Evolutionary conservation across 2,888 invertebrate genomes (phyloP).

Genomic region (Epinotia demarniana): DNA sequence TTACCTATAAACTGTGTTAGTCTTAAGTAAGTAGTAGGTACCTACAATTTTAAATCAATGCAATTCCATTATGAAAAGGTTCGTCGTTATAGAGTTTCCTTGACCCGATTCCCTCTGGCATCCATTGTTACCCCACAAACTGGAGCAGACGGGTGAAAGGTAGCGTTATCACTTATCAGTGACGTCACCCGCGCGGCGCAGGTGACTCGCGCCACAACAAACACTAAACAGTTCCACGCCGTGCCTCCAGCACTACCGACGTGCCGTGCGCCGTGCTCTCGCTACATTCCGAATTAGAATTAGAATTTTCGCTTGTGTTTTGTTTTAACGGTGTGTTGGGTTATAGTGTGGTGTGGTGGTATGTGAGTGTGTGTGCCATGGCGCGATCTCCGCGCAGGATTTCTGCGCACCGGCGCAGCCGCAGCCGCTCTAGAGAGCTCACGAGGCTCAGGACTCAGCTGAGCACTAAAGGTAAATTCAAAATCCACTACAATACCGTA

Average conservation of each 20-base stretch:
- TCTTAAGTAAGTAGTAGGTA: too few species aligned
- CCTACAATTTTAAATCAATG: not conserved
- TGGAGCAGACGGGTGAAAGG: slow-evolving; percentile 34
- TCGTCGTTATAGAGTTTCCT: not conserved
- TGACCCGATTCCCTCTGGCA: not conserved
- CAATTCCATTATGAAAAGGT: not conserved
- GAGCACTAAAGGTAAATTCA: slow-evolving; percentile 72
- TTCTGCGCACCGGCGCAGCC: slow-evolving; percentile 67
- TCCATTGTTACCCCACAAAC: not conserved
- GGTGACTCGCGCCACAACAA: slow-evolving; percentile 44
- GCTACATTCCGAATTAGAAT: not conserved
- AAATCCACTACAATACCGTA: not conserved
- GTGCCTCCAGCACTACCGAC: slow-evolving; percentile 67
- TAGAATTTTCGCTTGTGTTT: slow-evolving; percentile 34
- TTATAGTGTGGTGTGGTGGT: slow-evolving; percentile 50
- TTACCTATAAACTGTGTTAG: too few species aligned
- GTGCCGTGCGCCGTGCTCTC: slow-evolving; percentile 56
- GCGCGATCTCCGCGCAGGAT: slow-evolving; percentile 77
- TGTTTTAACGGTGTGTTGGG: slow-evolving; percentile 27
- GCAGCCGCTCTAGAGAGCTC: slow-evolving; percentile 74
- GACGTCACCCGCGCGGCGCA: slow-evolving; percentile 54
- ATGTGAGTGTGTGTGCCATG: slow-evolving; percentile 58
- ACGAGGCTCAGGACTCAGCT: slow-evolving; percentile 71
- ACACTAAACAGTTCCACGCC: slow-evolving; percentile 63
- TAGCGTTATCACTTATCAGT: slow-evolving; percentile 61